Conservation (phyloP, 2,888 invertebrate genomes). For the Scrobipalpa atriplicella region DNA sequence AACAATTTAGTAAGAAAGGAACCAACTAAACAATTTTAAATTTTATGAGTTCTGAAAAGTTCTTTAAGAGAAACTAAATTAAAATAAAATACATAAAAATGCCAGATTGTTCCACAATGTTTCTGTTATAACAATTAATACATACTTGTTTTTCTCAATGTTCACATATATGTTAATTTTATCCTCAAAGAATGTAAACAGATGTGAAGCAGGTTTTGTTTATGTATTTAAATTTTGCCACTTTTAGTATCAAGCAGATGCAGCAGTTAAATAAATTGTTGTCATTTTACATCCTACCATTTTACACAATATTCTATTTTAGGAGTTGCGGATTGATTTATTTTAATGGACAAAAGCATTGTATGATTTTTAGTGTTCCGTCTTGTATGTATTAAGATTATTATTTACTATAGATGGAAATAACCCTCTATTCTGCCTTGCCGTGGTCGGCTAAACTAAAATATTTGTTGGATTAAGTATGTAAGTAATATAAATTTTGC, state of each 20-base stretch:
- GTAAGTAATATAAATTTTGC: too few species aligned
- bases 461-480: too few species aligned
- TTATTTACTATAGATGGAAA: too few species aligned
- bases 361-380: too few species aligned
- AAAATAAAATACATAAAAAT: neutral
- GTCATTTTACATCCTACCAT: too few species aligned
- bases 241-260: constrained; percentile 46
- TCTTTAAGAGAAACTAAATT: neutral
- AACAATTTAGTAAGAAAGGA: too few species aligned
- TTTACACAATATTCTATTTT: neutral
- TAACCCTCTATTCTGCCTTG: too few species aligned
- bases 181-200: constrained; percentile 28
- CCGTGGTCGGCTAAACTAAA: too few species aligned
- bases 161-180: constrained; percentile 30
- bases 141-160: neutral
- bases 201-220: constrained; percentile 33
- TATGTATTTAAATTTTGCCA: constrained; percentile 43
- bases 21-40: too few species aligned
- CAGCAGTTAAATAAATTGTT: constrained; percentile 36
- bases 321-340: neutral
- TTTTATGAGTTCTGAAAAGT: neutral
- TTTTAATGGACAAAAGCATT: neutral
- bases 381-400: too few species aligned
- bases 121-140: neutral
- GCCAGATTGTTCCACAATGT: neutral